Percentiles rank a stretch among this genome's conserved stretches.
Evolutionary conservation across 2,888 invertebrate species (phyloP).

Genomic region (Lycocerus yunnanus): DNA sequence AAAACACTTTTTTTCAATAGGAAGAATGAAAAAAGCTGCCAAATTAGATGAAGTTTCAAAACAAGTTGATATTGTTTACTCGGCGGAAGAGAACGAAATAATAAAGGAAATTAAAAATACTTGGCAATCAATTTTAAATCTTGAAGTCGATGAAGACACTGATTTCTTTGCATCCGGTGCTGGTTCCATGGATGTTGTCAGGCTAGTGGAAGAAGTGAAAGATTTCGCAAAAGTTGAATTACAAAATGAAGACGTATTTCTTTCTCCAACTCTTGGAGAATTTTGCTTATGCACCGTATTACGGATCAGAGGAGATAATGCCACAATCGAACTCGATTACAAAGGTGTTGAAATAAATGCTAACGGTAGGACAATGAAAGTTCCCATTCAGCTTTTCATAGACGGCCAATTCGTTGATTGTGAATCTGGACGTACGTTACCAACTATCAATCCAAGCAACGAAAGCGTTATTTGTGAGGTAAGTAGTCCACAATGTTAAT

Average conservation of each 20-base stretch:
- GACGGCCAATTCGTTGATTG: constrained; percentile 88
- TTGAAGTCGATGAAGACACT: constrained; percentile 74
- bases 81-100: constrained; percentile 73
- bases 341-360: constrained; percentile 76
- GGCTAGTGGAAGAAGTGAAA: constrained; percentile 89
- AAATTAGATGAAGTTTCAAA: constrained; percentile 73
- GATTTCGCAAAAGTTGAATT: constrained; percentile 76
- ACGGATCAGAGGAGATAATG: constrained; percentile 66
- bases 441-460: constrained; percentile 82
- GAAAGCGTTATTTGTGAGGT: constrained; percentile 79
- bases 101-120: constrained; percentile 68
- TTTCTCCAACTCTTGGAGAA: constrained; percentile 87
- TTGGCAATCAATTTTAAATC: constrained; percentile 85
- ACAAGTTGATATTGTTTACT: constrained; percentile 64
- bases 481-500: constrained; percentile 23
- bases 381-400: constrained; percentile 91
- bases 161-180: constrained; percentile 95
- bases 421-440: constrained; percentile 65
- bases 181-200: constrained; percentile 97
- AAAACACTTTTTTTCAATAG: constrained; percentile 52
- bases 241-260: constrained; percentile 89
- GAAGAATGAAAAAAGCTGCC: constrained; percentile 79
- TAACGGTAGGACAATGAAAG: constrained; percentile 83
- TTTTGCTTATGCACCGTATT: constrained; percentile 73
- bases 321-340: constrained; percentile 65